Evolutionary conservation across 64 coral and sea anemone genomes (phyloP).

Genomic region (Stichodactyla mertensii): DNA sequence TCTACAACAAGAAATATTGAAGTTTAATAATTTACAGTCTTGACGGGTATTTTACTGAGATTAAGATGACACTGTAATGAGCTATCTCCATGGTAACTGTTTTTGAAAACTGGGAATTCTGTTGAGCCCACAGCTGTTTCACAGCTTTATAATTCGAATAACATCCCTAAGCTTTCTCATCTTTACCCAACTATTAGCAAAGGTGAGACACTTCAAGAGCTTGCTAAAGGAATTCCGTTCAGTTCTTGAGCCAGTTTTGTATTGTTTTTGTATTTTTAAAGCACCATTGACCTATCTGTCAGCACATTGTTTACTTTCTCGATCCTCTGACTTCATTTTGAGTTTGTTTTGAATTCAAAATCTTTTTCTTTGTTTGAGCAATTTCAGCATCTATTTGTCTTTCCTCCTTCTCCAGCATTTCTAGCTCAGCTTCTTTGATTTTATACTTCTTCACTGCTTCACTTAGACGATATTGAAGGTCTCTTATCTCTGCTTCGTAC

Average conservation of each 20-base stretch:
- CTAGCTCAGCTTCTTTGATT: not conserved
- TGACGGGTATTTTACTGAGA: no score
- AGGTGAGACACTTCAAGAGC: not conserved
- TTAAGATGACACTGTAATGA: not conserved
- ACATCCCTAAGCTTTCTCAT: not conserved
- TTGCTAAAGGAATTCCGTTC: not conserved
- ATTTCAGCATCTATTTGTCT: not conserved
- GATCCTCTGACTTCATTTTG: slow-evolving; percentile 7
- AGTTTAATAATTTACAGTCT: no score
- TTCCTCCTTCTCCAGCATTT: not conserved
- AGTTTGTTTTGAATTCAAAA: not conserved
- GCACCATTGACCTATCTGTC: not conserved
- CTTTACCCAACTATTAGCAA: not conserved
- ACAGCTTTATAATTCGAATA: not conserved
- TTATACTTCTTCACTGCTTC: slow-evolving; percentile 6
- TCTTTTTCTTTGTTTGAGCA: not conserved
- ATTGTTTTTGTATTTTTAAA: not conserved
- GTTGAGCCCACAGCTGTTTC: not conserved
- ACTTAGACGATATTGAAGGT: not conserved
- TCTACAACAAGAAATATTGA: no score
- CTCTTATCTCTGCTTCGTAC: not conserved
- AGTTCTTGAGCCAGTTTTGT: not conserved
- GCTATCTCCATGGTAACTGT: not conserved
- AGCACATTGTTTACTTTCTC: not conserved
- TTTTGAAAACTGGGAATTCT: not conserved